Evolutionary conservation across 1,140 invertebrate species (phyloP), one percentile per base, ranked within the genome.

Genomic region (Gerris buenoi): DNA sequence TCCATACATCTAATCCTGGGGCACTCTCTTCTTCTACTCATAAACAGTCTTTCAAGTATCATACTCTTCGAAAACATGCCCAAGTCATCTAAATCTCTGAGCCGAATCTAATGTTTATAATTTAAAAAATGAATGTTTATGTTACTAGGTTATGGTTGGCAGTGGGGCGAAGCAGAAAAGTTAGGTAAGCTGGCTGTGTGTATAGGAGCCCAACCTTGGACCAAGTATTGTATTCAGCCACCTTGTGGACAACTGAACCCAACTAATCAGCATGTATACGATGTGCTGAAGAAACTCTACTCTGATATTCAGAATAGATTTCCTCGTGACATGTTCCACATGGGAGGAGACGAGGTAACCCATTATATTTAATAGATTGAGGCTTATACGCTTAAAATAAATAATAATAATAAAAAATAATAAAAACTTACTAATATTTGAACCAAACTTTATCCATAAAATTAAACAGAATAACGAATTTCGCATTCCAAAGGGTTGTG

Each of bases 241-340:
- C 90, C 90, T 0, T 92, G 90, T 71, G 90, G 90, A 0, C 89
- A 93, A 74, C 75, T 93, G 1, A 92, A 93, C 79, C 88, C 89
- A 0, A 81, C 87, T 3, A 93, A 92, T 74, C 81, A 83, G 2
- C 81, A 86, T 69, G 78, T 90, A 65, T 91, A 89, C 73, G 76
- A 78, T 10, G 83, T 91, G 1, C 75, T 92, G 5, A 79, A 82
- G 64, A 80, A 84, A 28, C 75, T 92, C 0, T 89, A 88, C 74
- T 78, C 77, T 56, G 89, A 91, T 73, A 79, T 91, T 0, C 78
- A 85, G 0, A 81, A 85, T 33, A 63, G 80, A 22, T 87, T 85
- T 10, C 79, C 82, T 0, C 75, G 77, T 1, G 82, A 86, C 67
- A 72, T 86, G 0, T 84, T 90, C 57, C 91, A 94, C 70, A 85